phyloP scores from a whole-genome alignment of 2,888 invertebrate species.

The Lumbricus terrestris region DNA sequence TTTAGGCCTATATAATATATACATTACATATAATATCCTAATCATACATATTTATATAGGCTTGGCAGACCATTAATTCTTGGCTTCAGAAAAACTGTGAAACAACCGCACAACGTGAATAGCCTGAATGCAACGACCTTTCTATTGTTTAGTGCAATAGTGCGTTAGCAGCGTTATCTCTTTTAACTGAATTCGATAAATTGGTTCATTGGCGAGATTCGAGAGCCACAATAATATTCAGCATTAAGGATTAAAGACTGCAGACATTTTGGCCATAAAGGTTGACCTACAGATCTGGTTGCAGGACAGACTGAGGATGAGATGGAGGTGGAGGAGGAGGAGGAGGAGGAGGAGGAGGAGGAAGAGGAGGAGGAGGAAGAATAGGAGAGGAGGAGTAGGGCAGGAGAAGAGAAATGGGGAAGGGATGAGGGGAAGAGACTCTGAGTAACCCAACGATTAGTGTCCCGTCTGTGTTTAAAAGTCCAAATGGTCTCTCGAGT shows the following conservation, averaged over 20 bases:
- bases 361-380: neutral
- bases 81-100: too few relatives aligned
- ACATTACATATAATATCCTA: too few relatives aligned
- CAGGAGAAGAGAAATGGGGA: too few relatives aligned
- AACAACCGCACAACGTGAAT: too few relatives aligned
- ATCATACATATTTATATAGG: too few relatives aligned
- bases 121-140: neutral
- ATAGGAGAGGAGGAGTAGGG: too few relatives aligned
- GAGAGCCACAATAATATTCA: neutral
- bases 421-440: neutral
- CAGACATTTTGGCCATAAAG: neutral
- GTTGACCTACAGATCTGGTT: neutral
- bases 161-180: too few relatives aligned
- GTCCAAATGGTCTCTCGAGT: neutral
- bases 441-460: neutral
- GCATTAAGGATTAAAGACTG: neutral
- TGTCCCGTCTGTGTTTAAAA: neutral
- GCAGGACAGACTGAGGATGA: neutral
- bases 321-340: neutral
- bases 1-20: too few relatives aligned
- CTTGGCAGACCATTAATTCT: too few relatives aligned
- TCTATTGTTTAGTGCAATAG: neutral
- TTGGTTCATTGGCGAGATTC: neutral
- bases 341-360: neutral
- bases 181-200: neutral